Conservation (phyloP, 1,140 invertebrate genomes). For the Drosophila quadrilineata region DNA sequence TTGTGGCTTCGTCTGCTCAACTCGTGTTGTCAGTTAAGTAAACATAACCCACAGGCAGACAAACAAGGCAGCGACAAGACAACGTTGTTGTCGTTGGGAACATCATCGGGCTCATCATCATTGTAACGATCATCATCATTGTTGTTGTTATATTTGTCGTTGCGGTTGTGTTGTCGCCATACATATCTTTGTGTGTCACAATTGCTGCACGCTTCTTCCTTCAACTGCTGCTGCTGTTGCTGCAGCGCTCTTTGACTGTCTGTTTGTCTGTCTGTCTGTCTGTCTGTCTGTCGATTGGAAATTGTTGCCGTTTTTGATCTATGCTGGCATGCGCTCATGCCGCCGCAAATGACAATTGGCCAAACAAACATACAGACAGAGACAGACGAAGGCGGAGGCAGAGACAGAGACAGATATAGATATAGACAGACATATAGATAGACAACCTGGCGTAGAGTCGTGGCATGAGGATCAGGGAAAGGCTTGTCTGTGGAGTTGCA, state of each 20-base stretch:
- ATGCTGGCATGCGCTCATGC: slow-evolving; percentile 71
- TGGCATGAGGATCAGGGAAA: background rate
- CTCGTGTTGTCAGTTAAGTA: background rate
- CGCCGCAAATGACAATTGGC: slow-evolving; percentile 44
- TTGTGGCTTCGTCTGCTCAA: background rate
- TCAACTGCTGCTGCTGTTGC: slow-evolving; percentile 18
- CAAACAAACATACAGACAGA: slow-evolving; percentile 43
- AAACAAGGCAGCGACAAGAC: slow-evolving; percentile 31
- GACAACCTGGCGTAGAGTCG: too few species aligned
- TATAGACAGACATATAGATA: slow-evolving; percentile 15
- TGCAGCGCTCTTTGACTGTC: slow-evolving; percentile 44
- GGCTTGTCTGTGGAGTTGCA: too few species aligned
- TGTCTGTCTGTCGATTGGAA: slow-evolving; percentile 68
- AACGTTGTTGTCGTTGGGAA: slow-evolving; percentile 9
- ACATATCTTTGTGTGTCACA: slow-evolving; percentile 77
- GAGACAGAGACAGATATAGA: slow-evolving; percentile 9
- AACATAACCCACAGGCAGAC: slow-evolving; percentile 40
- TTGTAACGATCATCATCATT: slow-evolving; percentile 7
- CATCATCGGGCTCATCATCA: slow-evolving; percentile 39
- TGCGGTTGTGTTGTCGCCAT: slow-evolving; percentile 43
- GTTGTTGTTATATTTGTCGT: background rate
- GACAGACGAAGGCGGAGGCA: slow-evolving; percentile 26
- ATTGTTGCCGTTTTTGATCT: slow-evolving; percentile 73
- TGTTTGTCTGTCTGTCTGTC: too few species aligned
- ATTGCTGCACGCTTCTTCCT: slow-evolving; percentile 76